Evolutionary conservation across 2,113 vertebrate species (phyloP).

Genomic region (Muscicapa adusta): DNA sequence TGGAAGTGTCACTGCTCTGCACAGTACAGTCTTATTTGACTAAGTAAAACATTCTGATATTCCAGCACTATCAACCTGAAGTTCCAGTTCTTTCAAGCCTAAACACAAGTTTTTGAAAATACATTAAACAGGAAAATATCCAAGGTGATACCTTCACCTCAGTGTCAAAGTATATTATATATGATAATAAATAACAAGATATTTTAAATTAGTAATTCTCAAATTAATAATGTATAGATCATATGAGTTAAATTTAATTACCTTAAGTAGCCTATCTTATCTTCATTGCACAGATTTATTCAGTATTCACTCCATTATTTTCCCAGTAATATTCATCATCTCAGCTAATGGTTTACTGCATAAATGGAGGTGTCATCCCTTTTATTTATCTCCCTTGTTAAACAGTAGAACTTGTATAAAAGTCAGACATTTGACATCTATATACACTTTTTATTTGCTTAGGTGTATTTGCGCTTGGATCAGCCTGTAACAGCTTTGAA

Average conservation of each 20-base stretch:
- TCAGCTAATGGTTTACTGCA: not conserved
- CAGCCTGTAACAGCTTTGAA: constrained; percentile 92
- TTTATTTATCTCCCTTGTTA: not conserved
- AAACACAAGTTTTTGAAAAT: not conserved
- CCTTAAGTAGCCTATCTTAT: not conserved
- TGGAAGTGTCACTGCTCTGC: not conserved
- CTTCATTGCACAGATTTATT: not conserved
- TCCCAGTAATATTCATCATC: not conserved
- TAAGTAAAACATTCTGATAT: not conserved
- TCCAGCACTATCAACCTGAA: not conserved
- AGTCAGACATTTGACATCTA: not conserved
- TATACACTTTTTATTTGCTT: not conserved
- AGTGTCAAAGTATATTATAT: not conserved
- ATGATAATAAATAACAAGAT: not conserved
- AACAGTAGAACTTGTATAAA: not conserved
- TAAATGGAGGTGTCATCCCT: not conserved
- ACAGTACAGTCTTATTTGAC: not conserved
- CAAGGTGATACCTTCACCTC: not conserved
- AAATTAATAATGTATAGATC: not conserved
- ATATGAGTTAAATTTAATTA: not conserved
- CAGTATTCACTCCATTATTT: not conserved
- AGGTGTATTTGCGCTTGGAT: constrained; percentile 94
- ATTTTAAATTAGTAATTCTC: not conserved
- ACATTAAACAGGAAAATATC: not conserved
- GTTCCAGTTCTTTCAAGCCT: not conserved